Evolutionary conservation across 2,888 invertebrate species (phyloP).

Genomic region (Tiphia femorata): DNA sequence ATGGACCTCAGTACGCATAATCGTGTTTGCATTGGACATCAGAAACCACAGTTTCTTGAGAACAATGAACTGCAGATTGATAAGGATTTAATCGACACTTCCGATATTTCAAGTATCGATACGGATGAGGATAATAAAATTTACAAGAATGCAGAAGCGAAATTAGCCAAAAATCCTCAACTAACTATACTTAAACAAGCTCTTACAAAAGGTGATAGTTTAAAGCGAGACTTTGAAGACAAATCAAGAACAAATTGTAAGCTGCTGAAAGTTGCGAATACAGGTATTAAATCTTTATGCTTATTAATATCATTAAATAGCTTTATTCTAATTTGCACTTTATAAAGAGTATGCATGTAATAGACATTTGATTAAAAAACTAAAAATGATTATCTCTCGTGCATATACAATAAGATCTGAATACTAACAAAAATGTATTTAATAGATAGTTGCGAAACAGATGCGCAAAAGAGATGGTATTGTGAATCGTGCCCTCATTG

Average conservation of each 20-base stretch:
- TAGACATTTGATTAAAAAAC: not conserved
- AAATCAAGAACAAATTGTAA: conserved; percentile 55
- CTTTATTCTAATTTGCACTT: not conserved
- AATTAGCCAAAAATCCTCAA: conserved; percentile 67
- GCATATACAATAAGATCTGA: not conserved
- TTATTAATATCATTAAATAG: too few relatives aligned
- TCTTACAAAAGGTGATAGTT: conserved; percentile 55
- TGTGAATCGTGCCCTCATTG: conserved; percentile 61
- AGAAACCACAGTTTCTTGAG: conserved; percentile 53
- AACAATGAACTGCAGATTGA: conserved; percentile 62
- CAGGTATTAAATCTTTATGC: conserved; percentile 59
- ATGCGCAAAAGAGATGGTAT: conserved; percentile 57
- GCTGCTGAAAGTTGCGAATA: conserved; percentile 56
- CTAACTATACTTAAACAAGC: conserved; percentile 66
- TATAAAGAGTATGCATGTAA: too few relatives aligned
- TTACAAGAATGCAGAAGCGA: conserved; percentile 68
- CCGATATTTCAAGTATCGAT: conserved; percentile 60
- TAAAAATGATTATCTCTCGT: not conserved
- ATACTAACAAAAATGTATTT: too few relatives aligned
- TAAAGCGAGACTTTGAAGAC: conserved; percentile 59
- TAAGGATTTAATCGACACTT: conserved; percentile 62
- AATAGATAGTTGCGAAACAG: conserved; percentile 41
- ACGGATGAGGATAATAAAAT: conserved; percentile 63
- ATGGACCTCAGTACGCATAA: conserved; percentile 64
- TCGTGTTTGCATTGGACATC: conserved; percentile 53